Evolutionary conservation across 1,140 invertebrate genomes (phyloP).

Genomic region (Steinernema khuongi): DNA sequence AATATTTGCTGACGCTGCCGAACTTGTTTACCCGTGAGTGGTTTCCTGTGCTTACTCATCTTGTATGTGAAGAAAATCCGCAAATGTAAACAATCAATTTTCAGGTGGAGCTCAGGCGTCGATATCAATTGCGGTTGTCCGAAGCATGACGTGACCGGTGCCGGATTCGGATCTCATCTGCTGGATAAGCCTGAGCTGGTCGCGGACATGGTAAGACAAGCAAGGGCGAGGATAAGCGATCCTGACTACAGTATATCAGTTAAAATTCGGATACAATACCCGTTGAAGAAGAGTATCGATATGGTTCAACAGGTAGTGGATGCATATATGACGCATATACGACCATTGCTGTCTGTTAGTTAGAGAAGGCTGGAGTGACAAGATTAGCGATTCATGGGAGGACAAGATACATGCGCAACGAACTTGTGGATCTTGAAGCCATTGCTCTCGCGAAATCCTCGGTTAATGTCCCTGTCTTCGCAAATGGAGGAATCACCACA

Average conservation of each 20-base stretch:
- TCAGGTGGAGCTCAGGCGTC: slow-evolving; percentile 75
- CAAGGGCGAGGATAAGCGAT: slow-evolving; percentile 29
- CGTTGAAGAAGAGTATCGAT: slow-evolving; percentile 66
- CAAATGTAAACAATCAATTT: slow-evolving; percentile 12
- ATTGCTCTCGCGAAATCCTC: slow-evolving; percentile 69
- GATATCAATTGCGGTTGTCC: slow-evolving; percentile 95
- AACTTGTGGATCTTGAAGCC: slow-evolving; percentile 71
- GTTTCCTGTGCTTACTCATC: not conserved
- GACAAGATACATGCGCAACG: slow-evolving; percentile 73
- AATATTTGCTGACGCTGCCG: slow-evolving; percentile 77
- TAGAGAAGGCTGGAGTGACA: slow-evolving; percentile 77
- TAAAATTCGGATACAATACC: slow-evolving; percentile 32
- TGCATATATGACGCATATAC: not conserved
- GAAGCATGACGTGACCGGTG: slow-evolving; percentile 73
- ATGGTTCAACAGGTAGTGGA: slow-evolving; percentile 65
- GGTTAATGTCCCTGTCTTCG: slow-evolving; percentile 74
- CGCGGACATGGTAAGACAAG: slow-evolving; percentile 48
- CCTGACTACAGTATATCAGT: slow-evolving; percentile 28
- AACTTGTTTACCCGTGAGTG: slow-evolving; percentile 74
- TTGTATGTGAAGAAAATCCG: not conserved
- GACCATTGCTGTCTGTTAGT: slow-evolving; percentile 54
- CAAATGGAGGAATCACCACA: slow-evolving; percentile 79
- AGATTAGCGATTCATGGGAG: slow-evolving; percentile 84
- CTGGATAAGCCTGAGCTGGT: slow-evolving; percentile 77
- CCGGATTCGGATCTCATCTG: slow-evolving; percentile 80